These are phyloP conservation scores for Theocolax elegans DNA, from an alignment of 1,140 invertebrate species.

Conservation along the genomic window DNA sequence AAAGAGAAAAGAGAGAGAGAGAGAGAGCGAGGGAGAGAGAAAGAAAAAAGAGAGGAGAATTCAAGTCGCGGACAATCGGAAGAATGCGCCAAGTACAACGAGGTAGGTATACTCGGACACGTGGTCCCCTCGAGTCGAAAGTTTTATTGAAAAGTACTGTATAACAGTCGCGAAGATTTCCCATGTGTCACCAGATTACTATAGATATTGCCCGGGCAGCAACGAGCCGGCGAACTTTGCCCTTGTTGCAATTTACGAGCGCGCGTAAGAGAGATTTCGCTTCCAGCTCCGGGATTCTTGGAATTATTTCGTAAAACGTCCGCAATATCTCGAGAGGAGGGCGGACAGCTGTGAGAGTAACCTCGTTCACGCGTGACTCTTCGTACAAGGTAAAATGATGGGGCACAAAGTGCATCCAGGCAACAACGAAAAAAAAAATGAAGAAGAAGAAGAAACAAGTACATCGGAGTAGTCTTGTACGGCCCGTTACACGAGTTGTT, in stretches of 20 bases:
- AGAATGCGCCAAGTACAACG: conserved; percentile 7
- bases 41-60: conserved; percentile 21
- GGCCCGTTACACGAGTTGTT: neutral
- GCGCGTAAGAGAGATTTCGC: neutral
- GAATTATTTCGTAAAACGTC: conserved; percentile 21
- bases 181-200: conserved; percentile 38
- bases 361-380: neutral
- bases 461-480: neutral
- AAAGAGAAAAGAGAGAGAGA: conserved; percentile 5
- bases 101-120: neutral
- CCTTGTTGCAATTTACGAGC: conserved; percentile 34
- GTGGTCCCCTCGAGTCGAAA: conserved; percentile 3
- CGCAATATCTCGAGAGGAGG: neutral
- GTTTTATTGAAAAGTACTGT: conserved; percentile 41
- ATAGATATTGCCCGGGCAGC: conserved; percentile 17
- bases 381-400: no score
- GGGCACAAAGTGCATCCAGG: neutral
- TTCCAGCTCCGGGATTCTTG: neutral
- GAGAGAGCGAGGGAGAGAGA: conserved; percentile 1
- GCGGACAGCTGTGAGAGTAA: neutral
- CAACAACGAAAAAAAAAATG: neutral
- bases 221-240: conserved; percentile 13
- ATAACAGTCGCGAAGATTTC: conserved; percentile 33
- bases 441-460: neutral
- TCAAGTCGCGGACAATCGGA: conserved; percentile 17